Base-by-base conservation (phyloP, 2,888 invertebrate species). In the Hylaea fasciaria region DNA sequence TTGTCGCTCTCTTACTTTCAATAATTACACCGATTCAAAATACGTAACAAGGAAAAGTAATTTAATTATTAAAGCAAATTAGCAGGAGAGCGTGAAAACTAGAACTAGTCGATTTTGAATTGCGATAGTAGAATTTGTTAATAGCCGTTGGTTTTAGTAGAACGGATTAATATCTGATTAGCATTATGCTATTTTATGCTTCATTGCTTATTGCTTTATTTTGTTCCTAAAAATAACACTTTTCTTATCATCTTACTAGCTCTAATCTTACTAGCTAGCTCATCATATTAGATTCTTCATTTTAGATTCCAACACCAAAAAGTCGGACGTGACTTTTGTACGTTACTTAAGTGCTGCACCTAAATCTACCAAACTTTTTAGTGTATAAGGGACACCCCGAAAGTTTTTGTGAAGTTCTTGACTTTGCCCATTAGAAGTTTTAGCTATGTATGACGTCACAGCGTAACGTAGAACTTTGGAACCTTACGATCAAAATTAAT, bases 401-500 rank as follows among this genome's bases (percentile, higher is more conserved):
- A 68, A 74, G 72, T 69, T 78, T 78, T 77, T 76, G 68, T 65
- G 2, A 58, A 76, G 72, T 76, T 76, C 53, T 60, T 64, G 83
- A 84, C 78, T 85, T 82, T 57, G 71, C 58, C 77, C 77, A 76
- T 83, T 77, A 79, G 57, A 76, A 79, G 71, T 78, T 80, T 59
- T 53, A 50, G 60, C 22, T 3, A 22, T 22, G 65, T 72, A 70
- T 72, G 68, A 72, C 72, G 71, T 72, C 72, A 73, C 74, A 68
- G 61, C 66, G 66, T 68, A 5, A 29, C 14, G 71, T 74, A 74
- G 73, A 22, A 22, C 22, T 72, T 74, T 72, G 66, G 69, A 76
- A 78, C 76, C 74, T 78, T 73, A 66, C 77, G 74, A 81, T 78
- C 73, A 74, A 80, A 81, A 83, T 83, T 82, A 83, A 83, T 81